Conservation (phyloP, 2,797 vertebrate species). For the Aphelocoma californica region DNA sequence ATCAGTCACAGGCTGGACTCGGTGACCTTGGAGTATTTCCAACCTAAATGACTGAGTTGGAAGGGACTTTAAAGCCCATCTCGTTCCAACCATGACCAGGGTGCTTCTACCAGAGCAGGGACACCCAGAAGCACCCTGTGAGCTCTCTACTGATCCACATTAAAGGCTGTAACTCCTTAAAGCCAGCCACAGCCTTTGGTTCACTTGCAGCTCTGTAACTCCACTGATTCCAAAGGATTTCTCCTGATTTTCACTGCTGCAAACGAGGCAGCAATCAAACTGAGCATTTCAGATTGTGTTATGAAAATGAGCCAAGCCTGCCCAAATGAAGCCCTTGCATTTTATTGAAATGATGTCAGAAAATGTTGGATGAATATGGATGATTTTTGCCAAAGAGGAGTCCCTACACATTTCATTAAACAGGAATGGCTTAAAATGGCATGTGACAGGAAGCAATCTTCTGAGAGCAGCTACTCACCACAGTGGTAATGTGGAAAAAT, state of each 20-base stretch:
- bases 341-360: slow-evolving; percentile 27
- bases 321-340: slow-evolving; percentile 7
- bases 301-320: slow-evolving; percentile 20
- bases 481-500: slow-evolving; percentile 39
- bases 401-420: slow-evolving; percentile 40
- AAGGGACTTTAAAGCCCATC: background rate
- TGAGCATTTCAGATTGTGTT: background rate
- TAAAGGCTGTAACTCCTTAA: background rate
- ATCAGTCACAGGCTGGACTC: background rate
- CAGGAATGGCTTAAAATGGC: slow-evolving; percentile 8
- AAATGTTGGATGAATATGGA: background rate
- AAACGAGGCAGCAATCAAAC: background rate
- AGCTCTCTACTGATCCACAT: background rate
- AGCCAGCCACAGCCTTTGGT: background rate
- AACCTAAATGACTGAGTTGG: background rate
- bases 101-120: background rate
- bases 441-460: slow-evolving; percentile 49
- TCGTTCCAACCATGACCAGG: background rate
- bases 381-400: slow-evolving; percentile 10
- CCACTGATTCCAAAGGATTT: background rate
- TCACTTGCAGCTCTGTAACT: background rate
- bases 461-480: slow-evolving; percentile 33
- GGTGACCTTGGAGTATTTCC: background rate
- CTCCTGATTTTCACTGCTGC: background rate
- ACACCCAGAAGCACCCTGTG: background rate